phyloP scores from a whole-genome alignment of 2,888 invertebrate genomes.

The Nesidiocoris tenuis region DNA sequence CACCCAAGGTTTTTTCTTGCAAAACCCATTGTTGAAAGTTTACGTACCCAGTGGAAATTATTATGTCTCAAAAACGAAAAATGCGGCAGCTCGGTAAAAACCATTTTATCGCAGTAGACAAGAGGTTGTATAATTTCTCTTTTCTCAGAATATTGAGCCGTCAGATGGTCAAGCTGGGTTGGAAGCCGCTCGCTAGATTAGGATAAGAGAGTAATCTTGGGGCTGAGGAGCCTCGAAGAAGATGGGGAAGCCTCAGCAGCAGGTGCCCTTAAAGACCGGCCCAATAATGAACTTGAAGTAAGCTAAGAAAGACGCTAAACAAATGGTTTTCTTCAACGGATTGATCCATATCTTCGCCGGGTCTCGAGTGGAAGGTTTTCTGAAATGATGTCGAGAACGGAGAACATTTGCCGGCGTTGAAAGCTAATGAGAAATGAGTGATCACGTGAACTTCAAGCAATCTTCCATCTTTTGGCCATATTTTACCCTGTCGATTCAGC shows the following conservation, averaged over 20 bases:
- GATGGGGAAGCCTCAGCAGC: constrained; percentile 10
- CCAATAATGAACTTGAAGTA: constrained; percentile 36
- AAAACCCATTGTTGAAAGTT: too few species aligned
- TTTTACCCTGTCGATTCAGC: too few species aligned
- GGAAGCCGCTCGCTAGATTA: constrained; percentile 30
- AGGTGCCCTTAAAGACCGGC: constrained; percentile 40
- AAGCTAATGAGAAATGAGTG: constrained; percentile 29
- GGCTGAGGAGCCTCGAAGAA: background rate
- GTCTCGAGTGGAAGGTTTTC: constrained; percentile 13
- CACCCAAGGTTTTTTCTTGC: too few species aligned
- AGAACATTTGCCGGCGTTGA: constrained; percentile 11
- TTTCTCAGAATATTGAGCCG: constrained; percentile 34
- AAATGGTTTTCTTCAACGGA: constrained; percentile 42
- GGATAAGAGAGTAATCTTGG: constrained; percentile 38
- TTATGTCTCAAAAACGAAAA: too few species aligned
- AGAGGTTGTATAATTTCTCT: constrained; percentile 28
- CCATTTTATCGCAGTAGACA: too few species aligned
- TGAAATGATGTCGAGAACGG: constrained; percentile 31
- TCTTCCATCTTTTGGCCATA: too few species aligned
- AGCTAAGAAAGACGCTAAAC: constrained; percentile 32
- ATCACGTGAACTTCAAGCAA: too few species aligned
- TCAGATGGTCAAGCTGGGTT: constrained; percentile 37
- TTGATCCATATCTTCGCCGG: constrained; percentile 40
- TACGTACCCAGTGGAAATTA: too few species aligned
- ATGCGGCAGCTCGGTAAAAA: too few species aligned